Conservation (phyloP, 2,113 vertebrate species). For the Eonycteris spelaea region DNA sequence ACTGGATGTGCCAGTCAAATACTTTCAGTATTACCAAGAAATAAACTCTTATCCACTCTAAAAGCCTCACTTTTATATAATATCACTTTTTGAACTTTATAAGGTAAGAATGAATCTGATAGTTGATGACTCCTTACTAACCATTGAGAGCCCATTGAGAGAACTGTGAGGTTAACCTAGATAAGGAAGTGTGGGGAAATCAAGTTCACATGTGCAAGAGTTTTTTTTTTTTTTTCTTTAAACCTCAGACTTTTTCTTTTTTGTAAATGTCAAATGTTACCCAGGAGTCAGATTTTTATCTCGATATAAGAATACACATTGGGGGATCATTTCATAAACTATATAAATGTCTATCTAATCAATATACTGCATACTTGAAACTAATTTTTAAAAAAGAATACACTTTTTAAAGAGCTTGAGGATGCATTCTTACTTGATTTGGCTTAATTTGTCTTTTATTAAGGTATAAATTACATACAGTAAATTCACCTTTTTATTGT, state of each 20-base stretch:
- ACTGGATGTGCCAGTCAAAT: background rate
- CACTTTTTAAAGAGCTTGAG: background rate
- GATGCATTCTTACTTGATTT: background rate
- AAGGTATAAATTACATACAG: background rate
- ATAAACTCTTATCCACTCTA: background rate
- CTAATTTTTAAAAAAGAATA: background rate
- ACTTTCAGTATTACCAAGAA: background rate
- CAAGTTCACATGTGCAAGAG: background rate
- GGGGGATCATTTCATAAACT: too few species aligned
- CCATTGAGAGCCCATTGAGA: background rate
- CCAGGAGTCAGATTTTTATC: background rate
- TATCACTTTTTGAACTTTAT: slow-evolving; percentile 14
- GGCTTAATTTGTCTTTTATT: slow-evolving; percentile 9
- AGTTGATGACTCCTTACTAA: background rate
- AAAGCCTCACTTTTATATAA: background rate
- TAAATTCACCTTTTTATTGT: background rate
- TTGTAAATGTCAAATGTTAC: background rate
- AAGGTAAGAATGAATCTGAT: background rate
- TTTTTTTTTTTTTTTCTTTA: background rate
- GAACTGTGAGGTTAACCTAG: background rate
- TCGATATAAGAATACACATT: background rate
- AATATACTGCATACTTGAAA: too few species aligned
- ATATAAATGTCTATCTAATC: too few species aligned
- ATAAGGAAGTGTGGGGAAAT: background rate
- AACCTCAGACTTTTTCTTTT: background rate